Conservation (phyloP, 2,113 vertebrate species). For the Ophthalmolycus amberensis region DNA sequence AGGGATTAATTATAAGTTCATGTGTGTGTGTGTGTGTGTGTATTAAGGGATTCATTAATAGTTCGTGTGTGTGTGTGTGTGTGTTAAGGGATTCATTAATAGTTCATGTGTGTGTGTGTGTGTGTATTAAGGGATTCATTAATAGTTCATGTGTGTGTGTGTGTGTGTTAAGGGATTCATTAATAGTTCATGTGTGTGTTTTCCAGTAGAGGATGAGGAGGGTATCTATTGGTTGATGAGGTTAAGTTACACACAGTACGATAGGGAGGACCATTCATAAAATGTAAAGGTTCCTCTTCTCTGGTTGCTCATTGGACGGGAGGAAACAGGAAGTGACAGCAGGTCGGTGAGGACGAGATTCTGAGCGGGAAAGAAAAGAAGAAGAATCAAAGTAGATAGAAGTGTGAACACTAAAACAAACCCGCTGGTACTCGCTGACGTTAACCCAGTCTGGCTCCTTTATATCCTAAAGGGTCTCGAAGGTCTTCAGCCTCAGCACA, state of each 20-base stretch:
- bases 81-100: too few species aligned
- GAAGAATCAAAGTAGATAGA: neutral
- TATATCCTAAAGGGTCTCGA: too few species aligned
- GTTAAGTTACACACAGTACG: conserved; percentile 19
- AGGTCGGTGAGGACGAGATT: conserved; percentile 20
- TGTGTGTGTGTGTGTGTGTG: too few species aligned
- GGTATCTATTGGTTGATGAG: conserved; percentile 37
- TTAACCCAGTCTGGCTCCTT: too few species aligned
- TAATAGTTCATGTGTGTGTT: too few species aligned
- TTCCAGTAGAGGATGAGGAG: neutral
- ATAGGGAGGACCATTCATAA: neutral
- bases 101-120: too few species aligned
- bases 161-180: conserved; percentile 5
- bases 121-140: too few species aligned
- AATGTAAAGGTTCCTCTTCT: conserved; percentile 24
- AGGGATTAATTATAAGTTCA: neutral
- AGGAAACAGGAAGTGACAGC: conserved; percentile 35
- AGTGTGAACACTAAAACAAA: neutral
- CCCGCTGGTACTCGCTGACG: too few species aligned
- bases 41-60: too few species aligned
- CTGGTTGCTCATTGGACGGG: neutral
- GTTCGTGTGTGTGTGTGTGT: too few species aligned
- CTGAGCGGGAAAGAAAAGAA: conserved; percentile 19
- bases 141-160: neutral
- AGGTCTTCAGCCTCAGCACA: too few species aligned